A percentile compares a stretch with the other conserved stretches of the same genome.
These are phyloP conservation scores for Trachymyrmex septentrionalis DNA, from an alignment of 1,140 invertebrate species.

Conservation along the genomic window DNA sequence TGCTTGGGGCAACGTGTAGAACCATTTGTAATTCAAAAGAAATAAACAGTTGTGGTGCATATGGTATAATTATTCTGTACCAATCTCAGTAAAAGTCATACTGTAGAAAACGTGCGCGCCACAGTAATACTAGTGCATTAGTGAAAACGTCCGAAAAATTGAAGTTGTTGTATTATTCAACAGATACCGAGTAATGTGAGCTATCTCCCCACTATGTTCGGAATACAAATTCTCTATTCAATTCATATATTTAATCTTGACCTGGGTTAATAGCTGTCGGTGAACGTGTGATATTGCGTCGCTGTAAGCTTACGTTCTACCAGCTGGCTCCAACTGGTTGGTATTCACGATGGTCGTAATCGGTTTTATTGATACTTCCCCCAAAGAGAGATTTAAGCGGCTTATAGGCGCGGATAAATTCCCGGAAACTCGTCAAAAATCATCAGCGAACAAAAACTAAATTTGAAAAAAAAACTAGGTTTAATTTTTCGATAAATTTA, in stretches of 20 bases:
- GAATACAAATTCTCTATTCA: conserved; percentile 42
- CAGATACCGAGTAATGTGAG: conserved; percentile 28
- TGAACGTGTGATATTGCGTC: conserved; percentile 5
- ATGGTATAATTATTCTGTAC: background rate
- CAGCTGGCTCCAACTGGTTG: conserved; percentile 48
- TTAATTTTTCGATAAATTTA: background rate
- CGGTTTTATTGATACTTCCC: conserved; percentile 72
- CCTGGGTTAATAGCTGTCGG: conserved; percentile 41
- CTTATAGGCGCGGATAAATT: conserved; percentile 28
- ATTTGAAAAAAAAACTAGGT: background rate
- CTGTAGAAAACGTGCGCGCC: background rate
- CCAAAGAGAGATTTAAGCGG: conserved; percentile 45
- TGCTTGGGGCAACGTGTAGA: conserved; percentile 2
- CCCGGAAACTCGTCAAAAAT: conserved; percentile 25
- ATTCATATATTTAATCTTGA: conserved; percentile 52
- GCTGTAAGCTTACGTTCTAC: background rate
- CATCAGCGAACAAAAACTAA: background rate
- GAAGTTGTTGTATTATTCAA: conserved; percentile 42
- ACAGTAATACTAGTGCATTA: background rate
- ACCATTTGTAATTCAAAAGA: conserved; percentile 43
- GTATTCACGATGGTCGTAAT: conserved; percentile 61
- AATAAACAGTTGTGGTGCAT: conserved; percentile 1
- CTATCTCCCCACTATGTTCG: background rate
- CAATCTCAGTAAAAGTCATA: background rate
- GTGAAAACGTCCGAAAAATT: conserved; percentile 42